Percentiles rank a stretch among this genome's conserved stretches.
Conservation (phyloP, 2,888 invertebrate genomes). For the Papilio gigon region DNA sequence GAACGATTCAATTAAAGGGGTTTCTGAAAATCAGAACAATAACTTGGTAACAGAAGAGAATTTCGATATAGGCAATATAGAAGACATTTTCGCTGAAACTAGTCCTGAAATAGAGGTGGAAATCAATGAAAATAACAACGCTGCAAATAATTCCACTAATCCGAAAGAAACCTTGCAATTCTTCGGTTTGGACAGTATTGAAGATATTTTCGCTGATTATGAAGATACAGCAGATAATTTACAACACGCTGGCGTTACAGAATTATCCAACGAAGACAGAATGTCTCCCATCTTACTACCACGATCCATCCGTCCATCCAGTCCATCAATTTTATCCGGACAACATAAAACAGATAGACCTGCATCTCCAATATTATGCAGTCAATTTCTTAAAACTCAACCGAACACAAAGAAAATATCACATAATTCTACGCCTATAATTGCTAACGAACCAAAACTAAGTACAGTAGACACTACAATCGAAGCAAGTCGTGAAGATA, state of each 20-base stretch:
- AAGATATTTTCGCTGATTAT: constrained; percentile 75
- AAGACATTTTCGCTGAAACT: constrained; percentile 68
- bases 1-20: constrained; percentile 42
- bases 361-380: constrained; percentile 69
- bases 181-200: constrained; percentile 75
- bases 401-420: constrained; percentile 55
- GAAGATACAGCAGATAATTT: constrained; percentile 52
- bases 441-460: constrained; percentile 53
- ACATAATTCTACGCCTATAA: constrained; percentile 55
- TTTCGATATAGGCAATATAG: constrained; percentile 72
- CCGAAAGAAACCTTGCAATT: constrained; percentile 61
- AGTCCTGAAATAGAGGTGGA: constrained; percentile 55
- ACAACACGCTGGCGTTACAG: too few species aligned
- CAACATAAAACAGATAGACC: constrained; percentile 48
- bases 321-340: constrained; percentile 73
- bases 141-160: constrained; percentile 47
- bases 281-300: constrained; percentile 44
- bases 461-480: constrained; percentile 45
- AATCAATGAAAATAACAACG: constrained; percentile 42
- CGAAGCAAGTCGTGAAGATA: constrained; percentile 21
- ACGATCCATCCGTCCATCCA: constrained; percentile 43
- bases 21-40: constrained; percentile 40
- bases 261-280: constrained; percentile 31
- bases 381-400: constrained; percentile 61
- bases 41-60: constrained; percentile 54